Evolutionary conservation across 2,113 vertebrate species (phyloP), one percentile per base, ranked within the genome.

Genomic region (Archocentrus centrarchus): DNA sequence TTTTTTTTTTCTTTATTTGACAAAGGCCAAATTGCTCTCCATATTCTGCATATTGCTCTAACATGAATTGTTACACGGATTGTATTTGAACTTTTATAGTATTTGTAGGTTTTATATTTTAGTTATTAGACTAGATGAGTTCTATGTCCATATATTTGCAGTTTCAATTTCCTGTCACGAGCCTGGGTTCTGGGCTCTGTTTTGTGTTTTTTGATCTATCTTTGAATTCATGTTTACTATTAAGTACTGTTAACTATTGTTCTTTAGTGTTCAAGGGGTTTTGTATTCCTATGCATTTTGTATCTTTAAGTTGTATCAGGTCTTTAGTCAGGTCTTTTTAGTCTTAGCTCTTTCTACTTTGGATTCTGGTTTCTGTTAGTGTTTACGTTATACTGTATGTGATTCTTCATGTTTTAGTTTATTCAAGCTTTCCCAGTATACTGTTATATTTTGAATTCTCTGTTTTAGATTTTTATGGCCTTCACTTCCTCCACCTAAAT

Each of bases 1-100:
- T 89, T 44, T 75, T 82, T 82, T 22, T 83, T 80, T 80, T 75
- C 80, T 55, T 80, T 39, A n/a, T 10, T 60, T 14, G 5, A 59
- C n/a, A 59, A 77, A 37, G 55, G 37, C 63, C 24, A 61, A 61
- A 68, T 84, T 85, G 47, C 57, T 75, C 86, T 91, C 55, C 47
- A 37, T 68, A 81, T 59, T 62, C n/a, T 24, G 66, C 50, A 47
- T 73, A 79, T 27, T 73, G 22, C 41, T 62, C 63, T 8, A 30
- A 76, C 6, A 83, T 22, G 18, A 75, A 80, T 9, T 47, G 59
- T 58, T 77, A 41, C 66, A 24, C 59, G 79, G 58, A 32, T 59
- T 37, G n/a, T 59, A 35, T 68, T 18, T 55, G 13, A 75, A 75
- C 59, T 82, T n/a, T n/a, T 24, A 35, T 18, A 24, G 32, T 27